These are phyloP conservation scores for Desoria tigrina DNA, from an alignment of 2,888 invertebrate genomes.

Conservation along the genomic window DNA sequence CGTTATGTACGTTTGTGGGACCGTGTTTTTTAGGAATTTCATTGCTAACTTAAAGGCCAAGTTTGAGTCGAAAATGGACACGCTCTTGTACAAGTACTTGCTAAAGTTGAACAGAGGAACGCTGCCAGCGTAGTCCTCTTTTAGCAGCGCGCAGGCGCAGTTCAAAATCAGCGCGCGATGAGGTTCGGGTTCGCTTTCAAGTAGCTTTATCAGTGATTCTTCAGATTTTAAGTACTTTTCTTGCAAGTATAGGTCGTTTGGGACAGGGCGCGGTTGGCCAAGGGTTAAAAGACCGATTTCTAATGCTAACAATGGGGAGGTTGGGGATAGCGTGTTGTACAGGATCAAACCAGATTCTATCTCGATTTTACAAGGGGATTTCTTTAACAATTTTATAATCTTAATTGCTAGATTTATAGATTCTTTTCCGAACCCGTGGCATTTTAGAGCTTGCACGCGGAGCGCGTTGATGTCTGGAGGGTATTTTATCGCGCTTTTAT, in stretches of 20 bases:
- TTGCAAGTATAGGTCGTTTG: background rate
- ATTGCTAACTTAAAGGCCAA: too few species aligned
- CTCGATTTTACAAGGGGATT: background rate
- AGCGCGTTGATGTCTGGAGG: background rate
- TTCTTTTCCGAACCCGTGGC: background rate
- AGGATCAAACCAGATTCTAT: background rate
- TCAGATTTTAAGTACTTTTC: background rate
- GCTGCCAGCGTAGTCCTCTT: slow-evolving; percentile 70
- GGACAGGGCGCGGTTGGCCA: background rate
- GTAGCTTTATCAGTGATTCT: background rate
- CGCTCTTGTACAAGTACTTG: slow-evolving; percentile 56
- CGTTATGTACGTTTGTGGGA: slow-evolving; percentile 3
- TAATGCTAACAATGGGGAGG: background rate
- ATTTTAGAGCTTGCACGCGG: background rate
- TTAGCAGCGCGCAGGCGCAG: background rate
- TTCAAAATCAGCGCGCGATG: background rate
- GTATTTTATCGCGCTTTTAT: too few species aligned
- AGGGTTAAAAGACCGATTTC: slow-evolving; percentile 2
- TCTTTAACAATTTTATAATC: background rate
- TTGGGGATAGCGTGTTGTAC: background rate
- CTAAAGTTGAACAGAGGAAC: slow-evolving; percentile 79
- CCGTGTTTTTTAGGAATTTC: too few species aligned
- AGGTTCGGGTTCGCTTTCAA: background rate
- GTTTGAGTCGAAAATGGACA: slow-evolving; percentile 2
- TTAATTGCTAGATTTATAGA: background rate